Conservation (phyloP, 2,797 vertebrate genomes). For the Novumbra hubbsi region DNA sequence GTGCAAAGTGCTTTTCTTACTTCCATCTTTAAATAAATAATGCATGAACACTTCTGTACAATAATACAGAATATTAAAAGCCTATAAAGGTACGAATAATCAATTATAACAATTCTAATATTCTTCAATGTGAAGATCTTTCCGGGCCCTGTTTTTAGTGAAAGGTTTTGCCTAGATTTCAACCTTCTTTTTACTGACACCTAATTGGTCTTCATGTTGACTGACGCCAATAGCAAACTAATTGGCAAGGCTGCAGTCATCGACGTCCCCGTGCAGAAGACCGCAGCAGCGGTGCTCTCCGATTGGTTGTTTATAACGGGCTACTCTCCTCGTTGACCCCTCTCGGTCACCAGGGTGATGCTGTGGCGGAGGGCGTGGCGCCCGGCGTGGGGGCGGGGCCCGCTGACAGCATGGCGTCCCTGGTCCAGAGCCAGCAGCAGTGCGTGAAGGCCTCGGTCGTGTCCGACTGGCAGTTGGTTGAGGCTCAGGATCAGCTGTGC, state of each 20-base stretch:
- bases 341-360: constrained; percentile 56
- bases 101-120: too few species aligned
- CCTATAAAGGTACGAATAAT: too few species aligned
- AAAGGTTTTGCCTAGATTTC: too few species aligned
- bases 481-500: constrained; percentile 91
- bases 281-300: not conserved
- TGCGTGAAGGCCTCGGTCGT: constrained; percentile 88
- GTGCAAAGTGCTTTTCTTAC: too few species aligned
- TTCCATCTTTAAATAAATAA: too few species aligned
- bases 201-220: too few species aligned
- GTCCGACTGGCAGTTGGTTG: constrained; percentile 91
- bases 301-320: not conserved
- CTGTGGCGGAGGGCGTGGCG: constrained; percentile 71
- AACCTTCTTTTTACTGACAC: too few species aligned
- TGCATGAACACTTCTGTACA: too few species aligned
- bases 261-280: not conserved
- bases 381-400: constrained; percentile 36
- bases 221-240: too few species aligned
- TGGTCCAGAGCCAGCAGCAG: constrained; percentile 87
- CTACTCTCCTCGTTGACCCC: not conserved
- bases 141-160: too few species aligned
- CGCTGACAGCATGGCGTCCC: constrained; percentile 70
- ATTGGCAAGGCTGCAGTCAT: not conserved
- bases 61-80: too few species aligned
- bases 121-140: too few species aligned